phyloP scores from a whole-genome alignment of 2,113 vertebrate species.

The Nematolebias whitei region DNA sequence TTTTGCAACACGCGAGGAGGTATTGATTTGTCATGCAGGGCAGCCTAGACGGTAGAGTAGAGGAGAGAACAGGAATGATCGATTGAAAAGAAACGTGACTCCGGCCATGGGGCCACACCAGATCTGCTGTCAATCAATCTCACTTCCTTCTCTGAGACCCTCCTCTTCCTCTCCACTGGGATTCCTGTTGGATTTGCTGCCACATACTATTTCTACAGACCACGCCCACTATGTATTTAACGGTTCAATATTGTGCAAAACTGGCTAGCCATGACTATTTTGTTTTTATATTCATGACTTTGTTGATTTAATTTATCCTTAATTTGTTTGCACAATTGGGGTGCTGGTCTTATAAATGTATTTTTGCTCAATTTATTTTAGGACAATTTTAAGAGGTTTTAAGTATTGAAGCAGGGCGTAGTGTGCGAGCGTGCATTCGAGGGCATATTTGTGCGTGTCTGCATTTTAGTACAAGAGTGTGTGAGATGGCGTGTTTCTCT shows the following conservation, averaged over 20 bases:
- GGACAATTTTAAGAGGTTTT: constrained; percentile 78
- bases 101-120: constrained; percentile 36
- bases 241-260: constrained; percentile 76
- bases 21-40: constrained; percentile 34
- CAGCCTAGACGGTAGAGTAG: constrained; percentile 41
- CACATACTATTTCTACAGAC: constrained; percentile 67
- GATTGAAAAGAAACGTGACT: constrained; percentile 48
- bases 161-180: constrained; percentile 65
- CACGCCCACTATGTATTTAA: constrained; percentile 75
- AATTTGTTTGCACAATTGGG: constrained; percentile 76
- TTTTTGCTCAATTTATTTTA: constrained; percentile 79
- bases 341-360: constrained; percentile 74
- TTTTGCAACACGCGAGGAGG: constrained; percentile 52
- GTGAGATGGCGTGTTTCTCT: constrained; percentile 68
- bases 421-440: constrained; percentile 51
- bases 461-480: constrained; percentile 69
- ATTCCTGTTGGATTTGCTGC: constrained; percentile 58
- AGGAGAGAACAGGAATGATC: constrained; percentile 40
- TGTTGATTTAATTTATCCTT: constrained; percentile 77
- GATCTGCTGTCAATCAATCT: constrained; percentile 53
- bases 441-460: constrained; percentile 31
- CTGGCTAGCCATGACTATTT: constrained; percentile 74
- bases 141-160: constrained; percentile 63
- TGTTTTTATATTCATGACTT: constrained; percentile 74
- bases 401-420: constrained; percentile 78